Evolutionary conservation across 2,888 invertebrate genomes (phyloP).

Genomic region (Aphidoletes aphidimyza): DNA sequence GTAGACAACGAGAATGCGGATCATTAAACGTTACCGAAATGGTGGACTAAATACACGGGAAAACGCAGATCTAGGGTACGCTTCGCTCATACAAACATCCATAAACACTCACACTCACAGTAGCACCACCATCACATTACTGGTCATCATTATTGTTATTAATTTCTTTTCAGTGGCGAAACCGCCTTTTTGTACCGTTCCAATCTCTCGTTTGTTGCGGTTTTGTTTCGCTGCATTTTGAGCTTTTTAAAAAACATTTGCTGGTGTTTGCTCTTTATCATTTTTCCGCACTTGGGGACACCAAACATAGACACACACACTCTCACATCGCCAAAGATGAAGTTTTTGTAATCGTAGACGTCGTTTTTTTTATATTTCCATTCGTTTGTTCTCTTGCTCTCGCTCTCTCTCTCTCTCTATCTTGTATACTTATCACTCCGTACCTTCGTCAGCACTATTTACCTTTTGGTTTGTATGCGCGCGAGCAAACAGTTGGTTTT

Average conservation of each 20-base stretch:
- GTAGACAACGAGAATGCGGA: background rate
- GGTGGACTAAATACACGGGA: background rate
- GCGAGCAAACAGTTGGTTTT: background rate
- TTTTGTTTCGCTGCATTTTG: background rate
- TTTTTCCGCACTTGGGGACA: background rate
- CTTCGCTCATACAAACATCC: too few relatives aligned
- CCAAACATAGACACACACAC: too few relatives aligned
- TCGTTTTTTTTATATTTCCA: too few relatives aligned
- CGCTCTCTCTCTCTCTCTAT: too few relatives aligned
- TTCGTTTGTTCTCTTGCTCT: too few relatives aligned
- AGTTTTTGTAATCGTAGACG: background rate
- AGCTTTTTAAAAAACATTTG: background rate
- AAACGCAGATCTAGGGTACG: constrained; percentile 40
- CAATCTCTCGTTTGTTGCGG: constrained; percentile 19
- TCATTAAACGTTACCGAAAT: background rate
- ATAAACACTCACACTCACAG: too few relatives aligned
- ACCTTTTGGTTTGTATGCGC: background rate
- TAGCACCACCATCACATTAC: constrained; percentile 19
- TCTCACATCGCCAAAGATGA: background rate
- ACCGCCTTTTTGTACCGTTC: background rate
- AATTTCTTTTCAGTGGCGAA: constrained; percentile 39
- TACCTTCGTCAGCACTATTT: constrained; percentile 20
- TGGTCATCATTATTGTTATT: constrained; percentile 52
- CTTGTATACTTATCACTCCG: background rate
- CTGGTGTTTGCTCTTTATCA: background rate